These are phyloP conservation scores for Alexandromys fortis DNA, from an alignment of 2,113 vertebrate species.

Conservation along the genomic window DNA sequence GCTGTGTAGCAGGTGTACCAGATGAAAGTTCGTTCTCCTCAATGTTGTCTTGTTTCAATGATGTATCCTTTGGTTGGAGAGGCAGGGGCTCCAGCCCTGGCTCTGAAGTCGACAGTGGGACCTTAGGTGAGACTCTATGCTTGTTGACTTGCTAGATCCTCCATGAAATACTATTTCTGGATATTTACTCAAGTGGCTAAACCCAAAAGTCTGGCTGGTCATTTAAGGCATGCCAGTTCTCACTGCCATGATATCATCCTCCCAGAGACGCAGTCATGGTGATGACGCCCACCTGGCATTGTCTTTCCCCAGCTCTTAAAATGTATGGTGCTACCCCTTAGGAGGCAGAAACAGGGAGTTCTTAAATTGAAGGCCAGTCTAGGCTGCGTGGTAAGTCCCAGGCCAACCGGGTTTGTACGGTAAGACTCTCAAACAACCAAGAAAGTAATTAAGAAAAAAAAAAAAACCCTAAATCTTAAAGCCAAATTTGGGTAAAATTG, in stretches of 20 bases:
- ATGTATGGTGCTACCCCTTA: not conserved
- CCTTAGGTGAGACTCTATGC: not conserved
- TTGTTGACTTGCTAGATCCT: not conserved
- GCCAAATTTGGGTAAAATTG: conserved; percentile 1
- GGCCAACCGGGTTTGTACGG: not conserved
- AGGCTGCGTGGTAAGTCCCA: not conserved
- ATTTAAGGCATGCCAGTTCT: not conserved
- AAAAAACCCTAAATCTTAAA: not conserved
- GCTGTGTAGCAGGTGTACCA: rapidly evolving
- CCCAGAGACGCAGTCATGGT: rapidly evolving
- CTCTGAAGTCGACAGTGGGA: not conserved
- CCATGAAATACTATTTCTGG: not conserved
- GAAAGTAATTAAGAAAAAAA: not conserved
- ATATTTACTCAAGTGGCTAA: not conserved
- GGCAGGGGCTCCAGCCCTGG: not conserved
- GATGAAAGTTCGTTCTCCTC: not conserved
- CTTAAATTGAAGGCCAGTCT: not conserved
- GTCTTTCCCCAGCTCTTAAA: not conserved
- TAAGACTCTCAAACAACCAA: not conserved
- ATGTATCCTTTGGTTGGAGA: rapidly evolving
- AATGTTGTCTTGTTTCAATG: not conserved
- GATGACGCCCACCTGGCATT: not conserved
- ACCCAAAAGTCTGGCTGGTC: not conserved
- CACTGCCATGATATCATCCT: not conserved
- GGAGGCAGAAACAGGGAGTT: not conserved